Evolutionary conservation across 1,140 invertebrate genomes (phyloP), one percentile per base, ranked within the genome.

Genomic region (Carcinoscorpius rotundicauda): DNA sequence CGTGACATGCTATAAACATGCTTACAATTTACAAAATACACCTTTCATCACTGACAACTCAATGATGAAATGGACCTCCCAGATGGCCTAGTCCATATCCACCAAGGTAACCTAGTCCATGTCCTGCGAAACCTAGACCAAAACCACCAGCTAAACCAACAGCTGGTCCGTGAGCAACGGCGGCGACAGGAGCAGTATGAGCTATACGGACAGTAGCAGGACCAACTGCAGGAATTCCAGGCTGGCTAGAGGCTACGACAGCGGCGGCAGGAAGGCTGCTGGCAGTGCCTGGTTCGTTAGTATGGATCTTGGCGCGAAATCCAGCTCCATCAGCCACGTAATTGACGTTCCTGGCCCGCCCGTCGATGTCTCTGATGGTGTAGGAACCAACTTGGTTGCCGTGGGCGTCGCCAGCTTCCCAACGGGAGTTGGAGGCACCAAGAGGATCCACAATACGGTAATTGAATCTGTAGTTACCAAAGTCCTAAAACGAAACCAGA

Each of bases 321-420:
- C 59, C 59, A 49, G n/a, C 8, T 9, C 9, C 59, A 49, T 60
- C 59, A 49, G 59, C 59, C 51, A 66, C 67, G 62, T 70, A 70
- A 5, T 70, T 60, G n/a, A 70, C 69, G 10, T 57, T 87, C 50
- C 89, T 88, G 66, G 85, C 76, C 49, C 87, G 84, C 73, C 88
- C 86, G 64, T 87, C 78, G 69, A 86, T 91, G 77, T 91, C 88
- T 51, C 67, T 57, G 49, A 66, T 70, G 29, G 51, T 51, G 5
- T 29, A 63, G 29, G 29, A 29, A 3, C 29, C 29, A 29, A 29
- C 29, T 29, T 29, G 29, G 29, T 29, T 29, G 29, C 29, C 29
- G 29, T 29, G 29, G 55, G 11, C 10, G 55, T 56, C 55, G 55
- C 11, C 10, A 56, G 10, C 55, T 10, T 10, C 10, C 55, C 11